Evolutionary conservation across 1,140 invertebrate genomes (phyloP).

Genomic region (Brachionus koreanus): DNA sequence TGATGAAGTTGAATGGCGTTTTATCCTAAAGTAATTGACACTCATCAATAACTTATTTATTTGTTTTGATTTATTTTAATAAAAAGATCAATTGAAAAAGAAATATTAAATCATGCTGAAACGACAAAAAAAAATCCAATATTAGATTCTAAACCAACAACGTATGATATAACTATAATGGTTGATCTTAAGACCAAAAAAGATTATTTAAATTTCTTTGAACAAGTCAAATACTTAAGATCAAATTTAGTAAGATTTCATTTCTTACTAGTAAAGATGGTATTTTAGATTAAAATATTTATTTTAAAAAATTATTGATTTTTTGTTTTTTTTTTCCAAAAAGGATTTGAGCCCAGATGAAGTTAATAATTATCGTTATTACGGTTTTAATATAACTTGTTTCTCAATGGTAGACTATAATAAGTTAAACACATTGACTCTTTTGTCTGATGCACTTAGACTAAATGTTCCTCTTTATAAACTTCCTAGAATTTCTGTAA

Average conservation of each 20-base stretch:
- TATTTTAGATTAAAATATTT: neutral
- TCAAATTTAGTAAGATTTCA: slow-evolving; percentile 4
- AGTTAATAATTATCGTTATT: slow-evolving; percentile 1
- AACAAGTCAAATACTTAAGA: slow-evolving; percentile 12
- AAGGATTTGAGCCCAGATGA: neutral
- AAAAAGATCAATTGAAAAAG: slow-evolving; percentile 21
- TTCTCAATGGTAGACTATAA: slow-evolving; percentile 41
- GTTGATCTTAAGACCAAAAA: neutral
- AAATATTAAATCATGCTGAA: neutral
- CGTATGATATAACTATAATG: slow-evolving; percentile 22
- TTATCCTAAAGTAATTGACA: neutral
- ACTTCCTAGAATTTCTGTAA: slow-evolving; percentile 21
- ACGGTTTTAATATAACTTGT: slow-evolving; percentile 33
- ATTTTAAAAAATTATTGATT: neutral
- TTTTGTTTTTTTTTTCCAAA: too few species aligned
- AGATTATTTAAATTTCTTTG: slow-evolving; percentile 10
- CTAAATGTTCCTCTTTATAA: slow-evolving; percentile 15
- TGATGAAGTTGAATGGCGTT: neutral
- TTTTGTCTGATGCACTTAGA: slow-evolving; percentile 24
- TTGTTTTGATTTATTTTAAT: neutral
- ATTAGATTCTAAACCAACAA: neutral
- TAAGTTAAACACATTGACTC: slow-evolving; percentile 31
- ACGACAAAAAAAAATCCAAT: neutral
- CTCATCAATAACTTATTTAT: neutral
- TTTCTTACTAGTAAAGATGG: slow-evolving; percentile 27